Conservation (phyloP, 2,113 vertebrate genomes). For the Glaucidium brasilianum region DNA sequence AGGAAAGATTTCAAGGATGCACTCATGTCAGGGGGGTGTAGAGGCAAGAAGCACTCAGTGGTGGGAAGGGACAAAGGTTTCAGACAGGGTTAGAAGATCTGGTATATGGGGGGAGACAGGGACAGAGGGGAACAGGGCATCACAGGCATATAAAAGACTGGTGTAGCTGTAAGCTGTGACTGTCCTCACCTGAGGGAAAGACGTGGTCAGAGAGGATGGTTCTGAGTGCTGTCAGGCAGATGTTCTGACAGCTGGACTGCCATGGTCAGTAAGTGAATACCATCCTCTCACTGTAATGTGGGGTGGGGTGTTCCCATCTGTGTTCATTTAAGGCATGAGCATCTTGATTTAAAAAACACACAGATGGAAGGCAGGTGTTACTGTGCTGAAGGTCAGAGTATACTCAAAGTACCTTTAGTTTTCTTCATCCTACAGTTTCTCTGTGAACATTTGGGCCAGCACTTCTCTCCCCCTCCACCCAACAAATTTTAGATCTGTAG, state of each 20-base stretch:
- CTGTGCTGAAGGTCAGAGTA: not conserved
- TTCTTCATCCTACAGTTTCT: conserved; percentile 16
- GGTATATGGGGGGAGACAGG: not conserved
- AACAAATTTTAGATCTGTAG: conserved; percentile 47
- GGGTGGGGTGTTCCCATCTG: not conserved
- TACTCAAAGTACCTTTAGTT: not conserved
- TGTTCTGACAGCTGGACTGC: not conserved
- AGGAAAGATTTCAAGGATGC: not conserved
- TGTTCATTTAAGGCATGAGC: not conserved
- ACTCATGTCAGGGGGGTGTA: not conserved
- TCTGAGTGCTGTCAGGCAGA: not conserved
- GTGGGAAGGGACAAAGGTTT: not conserved
- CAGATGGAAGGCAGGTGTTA: not conserved
- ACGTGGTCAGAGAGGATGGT: too few species aligned
- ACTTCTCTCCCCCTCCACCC: conserved; percentile 19
- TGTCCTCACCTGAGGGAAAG: not conserved
- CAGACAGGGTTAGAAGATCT: not conserved
- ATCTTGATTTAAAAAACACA: not conserved
- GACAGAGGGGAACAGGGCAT: rapidly evolving
- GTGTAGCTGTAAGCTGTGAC: not conserved
- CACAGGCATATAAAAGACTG: not conserved
- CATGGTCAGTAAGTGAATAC: not conserved
- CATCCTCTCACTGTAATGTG: not conserved
- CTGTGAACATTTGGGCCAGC: conserved; percentile 18
- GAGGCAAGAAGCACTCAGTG: not conserved